phyloP scores from a whole-genome alignment of 2,113 vertebrate genomes.

The Smithornis capensis region DNA sequence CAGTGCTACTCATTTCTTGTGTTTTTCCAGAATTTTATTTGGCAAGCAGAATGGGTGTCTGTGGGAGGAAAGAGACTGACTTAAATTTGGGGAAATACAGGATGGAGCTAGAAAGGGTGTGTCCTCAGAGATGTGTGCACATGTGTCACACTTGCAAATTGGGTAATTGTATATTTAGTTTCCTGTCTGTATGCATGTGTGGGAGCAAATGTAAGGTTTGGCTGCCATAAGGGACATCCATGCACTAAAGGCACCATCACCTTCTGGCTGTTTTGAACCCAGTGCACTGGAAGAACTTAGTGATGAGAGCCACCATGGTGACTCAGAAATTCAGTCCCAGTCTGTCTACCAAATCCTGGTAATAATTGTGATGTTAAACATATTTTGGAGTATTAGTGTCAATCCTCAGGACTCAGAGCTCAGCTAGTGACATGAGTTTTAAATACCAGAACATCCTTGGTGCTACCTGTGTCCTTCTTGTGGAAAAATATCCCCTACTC shows the following conservation, averaged over 20 bases:
- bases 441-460: neutral
- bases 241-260: neutral
- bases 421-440: neutral
- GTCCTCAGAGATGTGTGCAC: constrained; percentile 19
- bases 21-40: constrained; percentile 66
- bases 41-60: constrained; percentile 16
- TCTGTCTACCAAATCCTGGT: neutral
- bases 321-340: neutral
- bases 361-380: neutral
- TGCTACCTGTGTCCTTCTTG: neutral
- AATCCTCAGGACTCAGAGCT: neutral
- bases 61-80: constrained; percentile 52
- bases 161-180: constrained; percentile 60
- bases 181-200: constrained; percentile 53
- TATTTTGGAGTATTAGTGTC: neutral
- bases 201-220: constrained; percentile 61
- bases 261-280: constrained; percentile 35
- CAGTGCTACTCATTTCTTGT: neutral
- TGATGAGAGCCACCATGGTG: neutral
- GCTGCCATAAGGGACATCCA: constrained; percentile 14
- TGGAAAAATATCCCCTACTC: neutral
- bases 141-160: constrained; percentile 56
- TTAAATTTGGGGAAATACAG: constrained; percentile 52
- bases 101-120: constrained; percentile 36
- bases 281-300: constrained; percentile 28